Conservation (phyloP, 2,888 invertebrate species). For the Helicoverpa assulta region DNA sequence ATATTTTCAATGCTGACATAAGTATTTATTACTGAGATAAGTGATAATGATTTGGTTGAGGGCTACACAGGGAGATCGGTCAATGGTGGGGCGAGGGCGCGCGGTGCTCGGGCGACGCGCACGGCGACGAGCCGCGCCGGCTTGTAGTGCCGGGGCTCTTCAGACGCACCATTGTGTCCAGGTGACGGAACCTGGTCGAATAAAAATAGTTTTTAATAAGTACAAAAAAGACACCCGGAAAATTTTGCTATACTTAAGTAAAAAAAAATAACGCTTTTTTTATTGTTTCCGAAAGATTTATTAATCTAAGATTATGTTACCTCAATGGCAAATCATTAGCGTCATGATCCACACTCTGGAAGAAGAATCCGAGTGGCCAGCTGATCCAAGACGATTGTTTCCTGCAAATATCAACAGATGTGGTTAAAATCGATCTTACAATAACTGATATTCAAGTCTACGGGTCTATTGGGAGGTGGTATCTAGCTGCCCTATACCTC, state of each 20-base stretch:
- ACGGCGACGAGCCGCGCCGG: constrained; percentile 92
- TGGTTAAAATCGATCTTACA: neutral
- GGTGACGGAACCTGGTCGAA: constrained; percentile 93
- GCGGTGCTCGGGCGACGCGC: constrained; percentile 92
- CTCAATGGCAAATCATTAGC: constrained; percentile 94
- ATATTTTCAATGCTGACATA: constrained; percentile 69
- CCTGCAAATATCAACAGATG: constrained; percentile 76
- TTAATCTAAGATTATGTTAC: constrained; percentile 80
- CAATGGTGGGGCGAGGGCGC: constrained; percentile 78
- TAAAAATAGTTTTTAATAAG: neutral
- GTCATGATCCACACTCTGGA: constrained; percentile 94
- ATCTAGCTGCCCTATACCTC: constrained; percentile 36
- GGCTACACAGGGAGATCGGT: constrained; percentile 53
- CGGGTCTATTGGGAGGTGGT: constrained; percentile 5
- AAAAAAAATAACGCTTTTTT: too few relatives aligned
- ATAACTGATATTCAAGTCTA: neutral
- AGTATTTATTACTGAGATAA: constrained; percentile 70
- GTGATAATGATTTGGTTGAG: constrained; percentile 43
- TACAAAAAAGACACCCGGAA: neutral
- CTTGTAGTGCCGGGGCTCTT: constrained; percentile 92
- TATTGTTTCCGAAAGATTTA: too few relatives aligned
- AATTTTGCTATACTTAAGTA: too few relatives aligned
- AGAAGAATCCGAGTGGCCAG: constrained; percentile 97
- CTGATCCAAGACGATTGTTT: constrained; percentile 96
- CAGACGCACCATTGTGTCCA: constrained; percentile 95